Percentiles rank a stretch among this genome's conserved stretches.
Evolutionary conservation across 2,888 invertebrate species (phyloP).

Genomic region (Eilema griseolum): DNA sequence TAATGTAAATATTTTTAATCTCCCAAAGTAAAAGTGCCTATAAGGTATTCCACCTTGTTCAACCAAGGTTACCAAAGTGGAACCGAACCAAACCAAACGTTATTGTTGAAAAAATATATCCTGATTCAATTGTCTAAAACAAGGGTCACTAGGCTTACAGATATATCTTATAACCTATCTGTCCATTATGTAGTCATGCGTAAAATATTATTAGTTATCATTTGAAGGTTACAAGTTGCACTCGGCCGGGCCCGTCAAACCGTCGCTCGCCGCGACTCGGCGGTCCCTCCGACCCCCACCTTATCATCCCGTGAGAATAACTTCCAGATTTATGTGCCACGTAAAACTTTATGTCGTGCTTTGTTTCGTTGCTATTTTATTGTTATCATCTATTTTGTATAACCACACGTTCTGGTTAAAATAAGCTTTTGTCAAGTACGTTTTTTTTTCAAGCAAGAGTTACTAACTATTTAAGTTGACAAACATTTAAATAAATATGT

Average conservation of each 20-base stretch:
- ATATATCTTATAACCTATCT: slow-evolving; percentile 2
- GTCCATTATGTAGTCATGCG: background rate
- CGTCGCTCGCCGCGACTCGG: slow-evolving; percentile 27
- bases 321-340: slow-evolving; percentile 82
- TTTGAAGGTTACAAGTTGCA: slow-evolving; percentile 46
- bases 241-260: slow-evolving; percentile 23
- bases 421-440: background rate
- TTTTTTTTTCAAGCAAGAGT: background rate
- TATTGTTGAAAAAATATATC: background rate
- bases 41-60: too few species aligned
- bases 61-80: too few species aligned
- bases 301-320: slow-evolving; percentile 85
- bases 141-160: background rate
- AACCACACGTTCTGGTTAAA: slow-evolving; percentile 16
- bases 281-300: slow-evolving; percentile 66
- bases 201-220: slow-evolving; percentile 39
- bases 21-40: too few species aligned
- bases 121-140: background rate
- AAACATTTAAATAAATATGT: background rate
- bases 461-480: background rate
- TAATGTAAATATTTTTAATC: too few species aligned
- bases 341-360: slow-evolving; percentile 84
- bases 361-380: slow-evolving; percentile 72
- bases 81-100: background rate
- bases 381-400: slow-evolving; percentile 58